Percentiles rank a stretch among this genome's conserved stretches.
These are phyloP conservation scores for Stichopus chloronotus DNA, from an alignment of 35 echinoderm and acorn worm genomes.

Conservation along the genomic window DNA sequence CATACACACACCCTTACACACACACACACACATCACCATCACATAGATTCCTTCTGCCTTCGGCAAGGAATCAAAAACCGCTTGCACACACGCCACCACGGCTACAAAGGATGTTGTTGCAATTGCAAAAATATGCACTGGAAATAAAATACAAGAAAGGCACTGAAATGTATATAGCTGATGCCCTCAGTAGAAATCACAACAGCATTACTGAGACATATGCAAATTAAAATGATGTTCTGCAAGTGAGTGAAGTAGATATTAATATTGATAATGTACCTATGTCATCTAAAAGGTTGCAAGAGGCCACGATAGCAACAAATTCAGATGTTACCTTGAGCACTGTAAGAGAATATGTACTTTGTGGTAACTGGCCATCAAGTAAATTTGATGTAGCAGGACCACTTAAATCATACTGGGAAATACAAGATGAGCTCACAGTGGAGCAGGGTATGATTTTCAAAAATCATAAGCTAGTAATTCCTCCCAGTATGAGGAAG, in stretches of 20 bases:
- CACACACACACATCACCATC: too few relatives aligned
- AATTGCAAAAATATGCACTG: conserved; percentile 57
- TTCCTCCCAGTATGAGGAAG: not conserved
- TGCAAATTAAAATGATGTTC: not conserved
- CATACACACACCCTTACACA: too few relatives aligned
- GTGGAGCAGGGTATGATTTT: conserved; percentile 53
- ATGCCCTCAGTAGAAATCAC: conserved; percentile 34
- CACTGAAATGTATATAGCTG: not conserved
- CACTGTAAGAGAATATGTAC: conserved; percentile 40
- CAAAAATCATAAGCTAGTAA: conserved; percentile 28
- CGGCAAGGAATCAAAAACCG: too few relatives aligned
- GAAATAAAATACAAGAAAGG: not conserved
- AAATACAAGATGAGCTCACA: conserved; percentile 19
- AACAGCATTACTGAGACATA: not conserved
- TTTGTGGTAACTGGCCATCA: conserved; percentile 28
- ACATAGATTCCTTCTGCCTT: too few relatives aligned
- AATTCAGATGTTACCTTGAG: conserved; percentile 8
- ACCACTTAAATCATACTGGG: conserved; percentile 34
- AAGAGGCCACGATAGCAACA: conserved; percentile 43
- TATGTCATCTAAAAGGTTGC: conserved; percentile 51
- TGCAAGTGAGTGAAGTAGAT: not conserved
- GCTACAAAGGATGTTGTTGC: conserved; percentile 59
- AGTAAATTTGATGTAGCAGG: conserved; percentile 1
- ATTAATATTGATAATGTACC: conserved; percentile 16
- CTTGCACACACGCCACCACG: conserved; percentile 25